A percentile compares a stretch with the other conserved stretches of the same genome.
These are phyloP conservation scores for Alitta virens DNA, from an alignment of 2,888 invertebrate genomes.

Conservation along the genomic window DNA sequence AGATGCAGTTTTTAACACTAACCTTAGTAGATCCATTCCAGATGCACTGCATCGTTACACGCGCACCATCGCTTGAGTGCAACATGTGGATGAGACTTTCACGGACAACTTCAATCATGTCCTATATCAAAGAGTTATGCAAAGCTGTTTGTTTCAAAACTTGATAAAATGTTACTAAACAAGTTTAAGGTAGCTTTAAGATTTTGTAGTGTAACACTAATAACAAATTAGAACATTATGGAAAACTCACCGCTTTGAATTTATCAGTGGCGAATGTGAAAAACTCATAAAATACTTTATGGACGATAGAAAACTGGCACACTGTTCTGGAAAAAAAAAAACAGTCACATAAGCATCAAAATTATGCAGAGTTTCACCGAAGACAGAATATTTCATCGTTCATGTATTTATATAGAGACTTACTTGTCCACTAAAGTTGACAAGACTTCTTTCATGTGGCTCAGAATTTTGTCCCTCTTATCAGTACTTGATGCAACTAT, in stretches of 20 bases:
- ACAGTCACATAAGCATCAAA: no score
- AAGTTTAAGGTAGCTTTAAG: no score
- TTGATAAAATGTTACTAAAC: no score
- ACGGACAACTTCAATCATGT: conserved; percentile 73
- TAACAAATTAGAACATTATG: no score
- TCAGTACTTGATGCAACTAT: conserved; percentile 63
- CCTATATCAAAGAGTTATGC: conserved; percentile 56
- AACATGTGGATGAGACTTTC: conserved; percentile 68
- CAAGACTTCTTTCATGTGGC: conserved; percentile 58
- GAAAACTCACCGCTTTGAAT: conserved; percentile 45
- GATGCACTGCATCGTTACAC: conserved; percentile 78
- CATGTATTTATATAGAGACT: no score
- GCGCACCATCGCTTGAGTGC: conserved; percentile 79
- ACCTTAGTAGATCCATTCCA: conserved; percentile 73
- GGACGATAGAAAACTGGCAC: conserved; percentile 66
- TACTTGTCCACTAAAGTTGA: conserved; percentile 59
- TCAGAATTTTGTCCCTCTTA: conserved; percentile 58
- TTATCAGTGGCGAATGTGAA: conserved; percentile 67
- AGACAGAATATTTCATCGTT: no score
- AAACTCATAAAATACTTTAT: conserved; percentile 79
- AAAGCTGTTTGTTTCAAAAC: no score
- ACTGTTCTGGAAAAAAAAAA: conserved; percentile 16
- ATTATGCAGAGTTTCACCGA: no score
- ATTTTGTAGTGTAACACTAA: no score
- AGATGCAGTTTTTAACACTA: no score